Conservation (phyloP, 2,888 invertebrate genomes). For the Drosophila nigricruria region DNA sequence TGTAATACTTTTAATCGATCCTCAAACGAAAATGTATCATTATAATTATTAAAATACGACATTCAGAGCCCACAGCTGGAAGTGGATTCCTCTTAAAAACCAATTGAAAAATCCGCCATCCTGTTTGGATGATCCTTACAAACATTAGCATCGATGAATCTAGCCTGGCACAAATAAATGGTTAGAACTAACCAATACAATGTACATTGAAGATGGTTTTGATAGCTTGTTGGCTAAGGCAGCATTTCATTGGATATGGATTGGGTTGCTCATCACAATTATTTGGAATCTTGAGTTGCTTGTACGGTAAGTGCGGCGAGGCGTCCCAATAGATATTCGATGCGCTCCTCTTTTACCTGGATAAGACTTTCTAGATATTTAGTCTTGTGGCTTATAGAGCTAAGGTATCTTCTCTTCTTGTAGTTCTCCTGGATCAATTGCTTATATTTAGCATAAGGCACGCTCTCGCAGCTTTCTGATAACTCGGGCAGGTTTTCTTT, state of each 20-base stretch:
- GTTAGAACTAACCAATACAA: neutral
- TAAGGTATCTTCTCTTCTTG: conserved; percentile 20
- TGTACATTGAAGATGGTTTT: neutral
- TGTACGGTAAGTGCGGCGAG: conserved; percentile 1
- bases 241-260: neutral
- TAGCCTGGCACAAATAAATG: neutral
- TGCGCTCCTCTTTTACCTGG: conserved; percentile 28
- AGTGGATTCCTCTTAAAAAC: neutral
- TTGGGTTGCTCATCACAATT: too few species aligned
- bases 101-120: neutral
- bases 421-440: conserved; percentile 5
- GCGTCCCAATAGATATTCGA: conserved; percentile 3
- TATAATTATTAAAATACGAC: neutral
- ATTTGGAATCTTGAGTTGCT: neutral
- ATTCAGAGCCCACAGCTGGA: neutral
- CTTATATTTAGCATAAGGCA: conserved; percentile 9
- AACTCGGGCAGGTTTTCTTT: neutral
- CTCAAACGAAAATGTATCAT: neutral
- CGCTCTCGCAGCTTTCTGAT: neutral
- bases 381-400: conserved; percentile 17
- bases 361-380: conserved; percentile 32
- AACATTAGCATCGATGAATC: neutral
- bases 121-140: neutral
- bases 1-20: neutral
- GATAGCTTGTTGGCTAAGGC: neutral